A percentile compares a stretch with the other conserved stretches of the same genome.
phyloP scores from a whole-genome alignment of 2,113 vertebrate species.

The Phylloscopus trochilus region DNA sequence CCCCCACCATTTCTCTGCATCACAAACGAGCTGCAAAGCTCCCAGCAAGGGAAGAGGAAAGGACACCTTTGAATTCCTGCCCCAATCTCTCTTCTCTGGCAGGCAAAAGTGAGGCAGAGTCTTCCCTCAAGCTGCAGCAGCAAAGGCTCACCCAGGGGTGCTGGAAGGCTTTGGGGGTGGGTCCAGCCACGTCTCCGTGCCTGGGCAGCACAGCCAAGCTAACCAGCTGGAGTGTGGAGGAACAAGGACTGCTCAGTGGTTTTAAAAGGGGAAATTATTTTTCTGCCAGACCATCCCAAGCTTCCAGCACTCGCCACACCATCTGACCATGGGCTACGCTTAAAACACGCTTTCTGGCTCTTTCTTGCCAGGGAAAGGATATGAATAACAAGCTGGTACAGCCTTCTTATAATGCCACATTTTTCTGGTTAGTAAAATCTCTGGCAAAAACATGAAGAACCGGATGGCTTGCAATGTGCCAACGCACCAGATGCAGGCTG shows the following conservation, averaged over 20 bases:
- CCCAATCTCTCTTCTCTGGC: neutral
- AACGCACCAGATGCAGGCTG: neutral
- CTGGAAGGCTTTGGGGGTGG: neutral
- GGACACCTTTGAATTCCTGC: neutral
- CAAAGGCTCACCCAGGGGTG: neutral
- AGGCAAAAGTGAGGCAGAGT: neutral
- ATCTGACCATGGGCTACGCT: neutral
- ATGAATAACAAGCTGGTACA: neutral
- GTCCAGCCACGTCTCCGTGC: neutral
- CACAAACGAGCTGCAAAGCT: neutral
- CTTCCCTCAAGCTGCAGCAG: neutral
- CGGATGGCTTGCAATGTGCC: neutral
- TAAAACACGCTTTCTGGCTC: neutral
- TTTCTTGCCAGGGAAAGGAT: neutral
- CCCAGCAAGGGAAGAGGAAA: neutral
- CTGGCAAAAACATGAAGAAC: neutral
- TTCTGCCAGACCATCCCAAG: conserved; percentile 13
- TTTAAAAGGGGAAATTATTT: conserved; percentile 42
- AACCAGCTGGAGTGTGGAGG: neutral
- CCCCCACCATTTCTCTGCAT: neutral
- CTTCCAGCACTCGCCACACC: neutral
- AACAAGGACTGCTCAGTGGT: conserved; percentile 23
- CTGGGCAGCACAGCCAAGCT: rapidly evolving
- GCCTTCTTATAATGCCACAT: neutral
- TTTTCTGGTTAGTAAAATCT: neutral